Base-by-base conservation (phyloP, 2,797 vertebrate species). In the Helostoma temminkii region DNA sequence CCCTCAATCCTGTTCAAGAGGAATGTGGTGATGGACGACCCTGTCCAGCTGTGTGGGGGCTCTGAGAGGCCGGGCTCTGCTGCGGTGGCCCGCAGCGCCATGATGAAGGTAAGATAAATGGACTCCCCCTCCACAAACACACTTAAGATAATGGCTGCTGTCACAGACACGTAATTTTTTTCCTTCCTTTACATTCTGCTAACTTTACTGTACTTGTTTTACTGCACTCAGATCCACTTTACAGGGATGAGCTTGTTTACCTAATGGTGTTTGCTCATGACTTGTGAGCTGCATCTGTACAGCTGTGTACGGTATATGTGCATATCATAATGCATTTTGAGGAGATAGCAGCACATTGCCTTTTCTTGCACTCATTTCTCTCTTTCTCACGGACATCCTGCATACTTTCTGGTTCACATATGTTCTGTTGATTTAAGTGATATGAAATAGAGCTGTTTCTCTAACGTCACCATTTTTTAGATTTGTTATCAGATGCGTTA, bases 1-100 rank as follows among this genome's bases (percentile, higher is more conserved):
- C 98, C 98, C 43, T 99, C 98, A 74, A 99, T 99, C 82, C 94
- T 99, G 60, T 99, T 99, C 88, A 99, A 98, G 93, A 97, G 96
- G 80, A 99, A 99, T 45, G 97, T 95, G 49, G 97, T 98, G 80
- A 96, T 97, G 87, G 93, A 96, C 45, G 97, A 98, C 77, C 94
- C 94, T 14, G 89, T 96, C 67, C 96, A 97, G 91, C 94, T 97
- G 90, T 96, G 95, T 54, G 78, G 94, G 52, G 95, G 90, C 49
- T 91, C 93, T 3, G 96, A 99, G 58, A 95, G 96, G 52, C 98
- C 98, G 6, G 96, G 97, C 53, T 90, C 92, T 21, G 95, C 96
- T 19, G 95, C 93, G 21, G 97, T 99, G 59, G 98, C 97, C 61
- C 95, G 97, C 85, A 98, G 98, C 76, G 96, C 95, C 74, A 99